Base-by-base conservation (phyloP, 1,140 invertebrate species). In the Polyergus mexicanus region DNA sequence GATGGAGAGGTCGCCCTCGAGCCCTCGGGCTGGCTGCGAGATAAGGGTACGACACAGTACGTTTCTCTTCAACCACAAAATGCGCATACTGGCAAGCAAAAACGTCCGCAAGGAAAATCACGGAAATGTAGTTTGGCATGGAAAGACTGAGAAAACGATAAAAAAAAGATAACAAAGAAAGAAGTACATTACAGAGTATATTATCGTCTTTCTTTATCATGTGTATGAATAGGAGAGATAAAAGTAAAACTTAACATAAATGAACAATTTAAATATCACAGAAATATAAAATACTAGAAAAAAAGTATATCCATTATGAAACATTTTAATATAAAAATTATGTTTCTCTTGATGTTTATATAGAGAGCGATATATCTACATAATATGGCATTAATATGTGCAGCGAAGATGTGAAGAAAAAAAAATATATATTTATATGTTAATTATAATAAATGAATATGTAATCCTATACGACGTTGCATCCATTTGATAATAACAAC, bases 41-140 rank as follows among this genome's bases (percentile, higher is more conserved):
- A 86, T 84, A 86, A 84, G 69, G 32, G 69, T 80, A 80, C 84
- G 77, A 86, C 77, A 80, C 41, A 81, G 84, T 76, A 81, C 72
- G 77, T 68, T 77, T 85, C 84, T 81, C 63, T 83, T 78, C 44
- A 72, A 22, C 77, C 66, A 32, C 54, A 47, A 86, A 62, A 77
- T 77, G 58, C 81, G 76, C 60, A 72, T 58, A 44, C 47, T 32
- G 72, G 44, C 72, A 35, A 84, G 32, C 60, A 77, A 84, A 84
- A 84, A 84, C 74, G 62, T 65, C 38, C 16, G 47, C 81, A 41
- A 84, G 47, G 60, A 77, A 84, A 75, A 77, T 84, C 71, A 25
- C 25, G 72, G 68, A 76, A 84, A 83, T 83, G 56, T 83, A 72
- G 68, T 83, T 83, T 72, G 66, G 78, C 54, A 47, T 44, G 13